Base-by-base conservation (phyloP, 2,888 invertebrate genomes). In the Alentia gelatinosa region DNA sequence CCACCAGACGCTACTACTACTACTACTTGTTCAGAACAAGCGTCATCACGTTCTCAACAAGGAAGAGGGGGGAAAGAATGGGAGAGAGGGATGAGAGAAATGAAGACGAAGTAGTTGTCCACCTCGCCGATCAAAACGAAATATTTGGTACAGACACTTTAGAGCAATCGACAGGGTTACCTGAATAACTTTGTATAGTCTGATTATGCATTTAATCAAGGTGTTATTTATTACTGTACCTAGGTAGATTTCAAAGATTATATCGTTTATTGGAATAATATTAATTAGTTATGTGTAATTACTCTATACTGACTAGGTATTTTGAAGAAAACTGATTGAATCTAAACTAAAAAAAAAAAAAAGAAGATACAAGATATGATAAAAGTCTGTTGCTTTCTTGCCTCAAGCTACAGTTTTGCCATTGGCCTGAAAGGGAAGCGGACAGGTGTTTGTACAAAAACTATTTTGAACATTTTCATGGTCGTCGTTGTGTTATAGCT, bases 131-230 rank as follows among this genome's bases (percentile, higher is more conserved):
- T 79, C 79, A 79, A 79, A 79, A 79, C 39, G 79, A 79, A 37
- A 79, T 19, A 79, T 35, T 74, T 79, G 79, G 79, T 79, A 79
- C 79, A n/a, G 37, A 79, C 79, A 79, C 79, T 79, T 79, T 79
- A 79, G 79, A 79, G 79, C 79, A 79, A 79, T 79, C 79, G 39
- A 79, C 35, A 79, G 79, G 79, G 79, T 79, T 79, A 79, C 79
- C 79, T 79, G 79, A 79, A 79, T 79, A 79, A 35, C 86, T 86
- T 86, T 86, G 86, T 86, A 86, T 86, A 86, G 86, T 86, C 86
- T 86, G 33, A 86, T 86, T 47, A 47, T 86, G 86, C 86, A 86
- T 86, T 86, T 86, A 86, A 86, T 47, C 86, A 47, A 86, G 42
- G 86, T 86, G 50, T 50, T 86, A 79, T 79, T 79, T 79, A 79